A percentile compares a stretch with the other conserved stretches of the same genome.
These are phyloP conservation scores for Alligator mississippiensis DNA, from an alignment of 2,113 vertebrate genomes.

Conservation along the genomic window DNA sequence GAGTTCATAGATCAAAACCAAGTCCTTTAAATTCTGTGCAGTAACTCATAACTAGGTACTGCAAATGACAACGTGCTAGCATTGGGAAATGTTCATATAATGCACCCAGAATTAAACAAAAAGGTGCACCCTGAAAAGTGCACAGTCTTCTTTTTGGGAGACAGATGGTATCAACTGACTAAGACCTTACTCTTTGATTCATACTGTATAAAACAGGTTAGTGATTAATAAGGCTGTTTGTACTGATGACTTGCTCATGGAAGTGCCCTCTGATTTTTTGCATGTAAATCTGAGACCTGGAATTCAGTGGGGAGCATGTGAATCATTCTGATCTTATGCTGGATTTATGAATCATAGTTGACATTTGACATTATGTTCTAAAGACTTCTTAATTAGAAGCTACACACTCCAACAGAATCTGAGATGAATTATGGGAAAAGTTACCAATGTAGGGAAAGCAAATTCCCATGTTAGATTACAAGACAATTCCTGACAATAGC, in stretches of 20 bases:
- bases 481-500: neutral
- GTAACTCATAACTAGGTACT: neutral
- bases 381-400: neutral
- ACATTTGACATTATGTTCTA: neutral
- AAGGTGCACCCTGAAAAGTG: neutral
- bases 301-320: neutral
- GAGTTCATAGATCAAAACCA: neutral
- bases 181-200: neutral
- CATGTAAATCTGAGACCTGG: neutral
- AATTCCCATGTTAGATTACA: neutral
- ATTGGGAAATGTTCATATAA: neutral
- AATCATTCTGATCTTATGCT: neutral
- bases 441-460: neutral
- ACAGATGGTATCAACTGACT: neutral
- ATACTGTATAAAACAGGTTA: neutral
- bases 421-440: neutral
- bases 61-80: neutral
- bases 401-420: neutral
- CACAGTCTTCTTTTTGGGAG: neutral
- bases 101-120: too few relatives aligned
- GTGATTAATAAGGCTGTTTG: neutral
- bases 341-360: neutral
- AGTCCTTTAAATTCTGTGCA: neutral
- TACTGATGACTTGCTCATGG: neutral
- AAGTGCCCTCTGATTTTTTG: neutral